A percentile compares a stretch with the other conserved stretches of the same genome.
Conservation (phyloP, 2,888 invertebrate species). For the Meteorus cinctellus region DNA sequence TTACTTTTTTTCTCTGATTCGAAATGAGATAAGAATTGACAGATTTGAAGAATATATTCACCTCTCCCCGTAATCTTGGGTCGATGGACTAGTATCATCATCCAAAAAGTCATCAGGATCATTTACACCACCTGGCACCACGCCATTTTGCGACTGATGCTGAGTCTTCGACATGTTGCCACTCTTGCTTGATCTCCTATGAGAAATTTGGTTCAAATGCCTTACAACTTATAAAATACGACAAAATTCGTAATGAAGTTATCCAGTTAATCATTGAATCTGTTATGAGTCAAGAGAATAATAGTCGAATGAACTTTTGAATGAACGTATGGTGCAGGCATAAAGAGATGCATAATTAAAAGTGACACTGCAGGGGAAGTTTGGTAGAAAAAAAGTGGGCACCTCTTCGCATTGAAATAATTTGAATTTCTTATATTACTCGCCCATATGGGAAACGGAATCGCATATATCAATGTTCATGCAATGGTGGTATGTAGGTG, state of each 20-base stretch:
- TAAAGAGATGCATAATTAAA: background rate
- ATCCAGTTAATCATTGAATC: background rate
- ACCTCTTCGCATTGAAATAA: background rate
- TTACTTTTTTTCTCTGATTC: background rate
- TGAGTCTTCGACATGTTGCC: slow-evolving; percentile 80
- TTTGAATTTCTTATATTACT: background rate
- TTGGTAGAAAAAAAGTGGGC: background rate
- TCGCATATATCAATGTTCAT: slow-evolving; percentile 52
- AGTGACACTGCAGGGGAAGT: background rate
- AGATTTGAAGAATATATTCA: slow-evolving; percentile 71
- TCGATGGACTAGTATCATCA: slow-evolving; percentile 90
- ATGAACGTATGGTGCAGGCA: background rate
- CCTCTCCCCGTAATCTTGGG: slow-evolving; percentile 94
- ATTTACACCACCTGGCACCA: slow-evolving; percentile 77
- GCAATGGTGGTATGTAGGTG: slow-evolving; percentile 31
- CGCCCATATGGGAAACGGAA: slow-evolving; percentile 10
- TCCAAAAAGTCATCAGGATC: slow-evolving; percentile 83
- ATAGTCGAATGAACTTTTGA: background rate
- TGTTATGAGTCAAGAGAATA: background rate
- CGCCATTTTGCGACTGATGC: slow-evolving; percentile 76
- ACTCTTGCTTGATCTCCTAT: background rate
- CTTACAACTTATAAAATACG: too few relatives aligned
- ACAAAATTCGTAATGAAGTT: background rate
- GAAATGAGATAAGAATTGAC: background rate
- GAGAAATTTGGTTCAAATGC: background rate